Evolutionary conservation across 2,888 invertebrate species (phyloP).

Genomic region (Sympetrum striolatum): DNA sequence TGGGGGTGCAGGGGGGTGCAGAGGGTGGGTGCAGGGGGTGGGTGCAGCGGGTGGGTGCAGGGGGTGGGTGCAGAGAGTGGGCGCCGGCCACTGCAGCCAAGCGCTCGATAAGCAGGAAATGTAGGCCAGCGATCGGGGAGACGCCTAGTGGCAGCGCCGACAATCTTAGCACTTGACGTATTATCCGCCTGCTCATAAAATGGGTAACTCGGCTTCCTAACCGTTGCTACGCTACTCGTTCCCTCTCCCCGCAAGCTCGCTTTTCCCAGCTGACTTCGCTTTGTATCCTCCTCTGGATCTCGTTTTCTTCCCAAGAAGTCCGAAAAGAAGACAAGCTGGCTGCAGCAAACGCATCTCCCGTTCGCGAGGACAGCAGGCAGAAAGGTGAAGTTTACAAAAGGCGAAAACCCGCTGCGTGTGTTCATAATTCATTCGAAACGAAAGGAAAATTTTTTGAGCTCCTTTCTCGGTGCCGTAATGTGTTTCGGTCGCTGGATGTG

Average conservation of each 20-base stretch:
- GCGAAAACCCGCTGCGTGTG: neutral
- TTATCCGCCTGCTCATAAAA: slow-evolving; percentile 7
- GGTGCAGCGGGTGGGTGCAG: neutral
- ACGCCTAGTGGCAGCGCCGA: slow-evolving; percentile 12
- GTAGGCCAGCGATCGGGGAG: slow-evolving; percentile 32
- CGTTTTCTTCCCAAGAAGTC: neutral
- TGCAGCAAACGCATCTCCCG: neutral
- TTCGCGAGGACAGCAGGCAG: slow-evolving; percentile 23
- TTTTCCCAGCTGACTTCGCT: neutral
- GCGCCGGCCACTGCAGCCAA: neutral
- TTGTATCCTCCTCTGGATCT: neutral
- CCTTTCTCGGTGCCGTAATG: too few species aligned
- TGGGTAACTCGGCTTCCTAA: neutral
- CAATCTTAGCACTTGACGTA: neutral
- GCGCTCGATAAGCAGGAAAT: slow-evolving; percentile 35
- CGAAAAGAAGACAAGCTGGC: slow-evolving; percentile 26
- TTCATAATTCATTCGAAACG: too few species aligned
- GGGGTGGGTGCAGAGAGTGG: neutral
- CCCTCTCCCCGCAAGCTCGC: neutral
- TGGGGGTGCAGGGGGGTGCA: too few species aligned
- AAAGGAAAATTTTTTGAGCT: too few species aligned
- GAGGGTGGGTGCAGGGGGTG: neutral
- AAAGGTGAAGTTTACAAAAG: neutral
- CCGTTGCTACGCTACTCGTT: neutral
- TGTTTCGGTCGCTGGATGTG: too few species aligned